Evolutionary conservation across 1,140 invertebrate genomes (phyloP), one percentile per base, ranked within the genome.

Genomic region (Microplitis mediator): DNA sequence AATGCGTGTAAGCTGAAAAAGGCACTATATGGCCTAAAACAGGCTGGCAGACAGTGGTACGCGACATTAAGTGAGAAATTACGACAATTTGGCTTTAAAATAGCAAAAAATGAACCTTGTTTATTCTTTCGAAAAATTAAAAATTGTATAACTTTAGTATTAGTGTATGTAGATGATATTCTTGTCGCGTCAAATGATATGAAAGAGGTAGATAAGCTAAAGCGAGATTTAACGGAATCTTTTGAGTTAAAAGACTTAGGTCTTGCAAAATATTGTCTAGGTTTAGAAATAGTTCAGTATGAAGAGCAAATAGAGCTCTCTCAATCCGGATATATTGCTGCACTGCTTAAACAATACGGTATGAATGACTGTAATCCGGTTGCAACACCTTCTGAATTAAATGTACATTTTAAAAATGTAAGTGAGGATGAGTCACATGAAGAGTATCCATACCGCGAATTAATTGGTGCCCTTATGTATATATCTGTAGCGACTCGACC

Each of bases 201-300:
- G 4, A 4, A 67, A 94, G 98, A 60, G 91, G 93, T 54, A 97
- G 98, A 94, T 96, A 96, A 4, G 97, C 97, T 83, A 91, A 92
- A 80, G 95, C 98, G 32, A 86, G 97, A n/a, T 98, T 98, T 87
- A 96, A 95, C 81, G 93, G 93, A 69, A 85, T 4, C 34, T 5
- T 74, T 75, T 16, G 61, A 71, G 6, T 69, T 77, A 3, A 77
- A 74, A 45, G 69, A 70, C 14, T 34, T 74, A 0, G 76, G 74
- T 9, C 9, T 50, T 13, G 69, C 70, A 3, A 70, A 67, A 14
- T 35, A 70, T 16, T 75, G 76, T 58, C 67, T 75, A 0, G 72
- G 76, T 4, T 74, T 77, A 2, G 67, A 75, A 45, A 74, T 77
- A 9, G 36, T 61, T 0, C 65, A 69, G 64, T 13, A 14, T 1